Evolutionary conservation across 1,140 invertebrate genomes (phyloP).

Genomic region (Orchesella cincta): DNA sequence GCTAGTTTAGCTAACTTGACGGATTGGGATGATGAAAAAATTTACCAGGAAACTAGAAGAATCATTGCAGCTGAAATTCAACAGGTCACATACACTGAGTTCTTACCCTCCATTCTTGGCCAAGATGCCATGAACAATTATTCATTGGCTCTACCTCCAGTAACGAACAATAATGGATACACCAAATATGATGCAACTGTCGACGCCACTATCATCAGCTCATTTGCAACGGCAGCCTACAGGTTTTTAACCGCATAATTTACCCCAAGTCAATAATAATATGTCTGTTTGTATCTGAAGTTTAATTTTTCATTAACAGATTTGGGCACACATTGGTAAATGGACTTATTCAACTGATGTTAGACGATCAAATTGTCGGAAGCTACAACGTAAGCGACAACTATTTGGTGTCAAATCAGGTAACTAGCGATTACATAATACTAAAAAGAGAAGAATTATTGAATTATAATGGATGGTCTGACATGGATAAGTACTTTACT

Average conservation of each 20-base stretch:
- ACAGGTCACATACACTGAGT: slow-evolving; percentile 57
- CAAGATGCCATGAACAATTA: slow-evolving; percentile 65
- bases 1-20: slow-evolving; percentile 50
- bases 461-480: too few species aligned
- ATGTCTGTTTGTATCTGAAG: slow-evolving; percentile 57
- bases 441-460: too few species aligned
- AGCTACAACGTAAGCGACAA: slow-evolving; percentile 31
- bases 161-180: slow-evolving; percentile 56
- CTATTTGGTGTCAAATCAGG: slow-evolving; percentile 50
- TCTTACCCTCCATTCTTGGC: slow-evolving; percentile 62
- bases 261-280: slow-evolving; percentile 54
- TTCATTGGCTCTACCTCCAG: slow-evolving; percentile 64
- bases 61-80: slow-evolving; percentile 60
- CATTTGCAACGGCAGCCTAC: slow-evolving; percentile 68
- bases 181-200: slow-evolving; percentile 67
- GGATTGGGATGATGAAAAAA: slow-evolving; percentile 61
- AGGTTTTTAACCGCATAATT: too few species aligned
- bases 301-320: slow-evolving; percentile 62
- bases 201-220: slow-evolving; percentile 82
- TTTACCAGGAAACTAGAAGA: slow-evolving; percentile 63
- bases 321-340: slow-evolving; percentile 67
- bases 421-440: too few species aligned
- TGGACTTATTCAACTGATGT: slow-evolving; percentile 36
- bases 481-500: too few species aligned
- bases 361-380: not conserved